These are phyloP conservation scores for Leucoraja erinaceus DNA, from an alignment of 2,113 vertebrate genomes.

Conservation along the genomic window DNA sequence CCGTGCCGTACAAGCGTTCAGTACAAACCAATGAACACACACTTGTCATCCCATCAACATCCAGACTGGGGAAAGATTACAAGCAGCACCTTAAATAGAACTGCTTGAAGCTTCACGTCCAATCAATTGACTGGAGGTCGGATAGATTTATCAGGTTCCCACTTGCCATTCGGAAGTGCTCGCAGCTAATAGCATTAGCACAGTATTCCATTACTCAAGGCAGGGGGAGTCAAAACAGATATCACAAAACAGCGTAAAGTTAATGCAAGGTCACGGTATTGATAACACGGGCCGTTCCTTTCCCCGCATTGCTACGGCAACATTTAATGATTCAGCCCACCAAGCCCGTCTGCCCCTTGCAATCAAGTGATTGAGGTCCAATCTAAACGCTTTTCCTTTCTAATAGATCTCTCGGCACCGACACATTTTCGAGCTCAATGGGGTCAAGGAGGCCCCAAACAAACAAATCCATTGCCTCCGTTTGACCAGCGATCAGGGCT, in stretches of 20 bases:
- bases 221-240: background rate
- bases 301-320: no score
- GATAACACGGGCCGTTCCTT: background rate
- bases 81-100: background rate
- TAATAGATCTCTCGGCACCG: no score
- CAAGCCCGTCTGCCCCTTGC: background rate
- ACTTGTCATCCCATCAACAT: background rate
- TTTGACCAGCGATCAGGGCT: background rate
- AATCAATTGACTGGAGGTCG: background rate
- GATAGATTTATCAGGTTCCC: background rate
- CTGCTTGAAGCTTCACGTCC: background rate
- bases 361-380: background rate
- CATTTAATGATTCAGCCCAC: background rate
- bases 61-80: background rate
- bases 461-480: background rate
- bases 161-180: background rate
- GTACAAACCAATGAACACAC: no score
- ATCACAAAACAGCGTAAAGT: background rate
- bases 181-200: background rate
- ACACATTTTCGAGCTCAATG: background rate
- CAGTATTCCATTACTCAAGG: background rate
- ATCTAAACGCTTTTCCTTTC: background rate
- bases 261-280: slow-evolving; percentile 34
- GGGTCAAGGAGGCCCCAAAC: background rate
- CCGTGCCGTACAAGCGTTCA: no score